Conservation (phyloP, 2,888 invertebrate genomes). For the Oscheius sp. region DNA sequence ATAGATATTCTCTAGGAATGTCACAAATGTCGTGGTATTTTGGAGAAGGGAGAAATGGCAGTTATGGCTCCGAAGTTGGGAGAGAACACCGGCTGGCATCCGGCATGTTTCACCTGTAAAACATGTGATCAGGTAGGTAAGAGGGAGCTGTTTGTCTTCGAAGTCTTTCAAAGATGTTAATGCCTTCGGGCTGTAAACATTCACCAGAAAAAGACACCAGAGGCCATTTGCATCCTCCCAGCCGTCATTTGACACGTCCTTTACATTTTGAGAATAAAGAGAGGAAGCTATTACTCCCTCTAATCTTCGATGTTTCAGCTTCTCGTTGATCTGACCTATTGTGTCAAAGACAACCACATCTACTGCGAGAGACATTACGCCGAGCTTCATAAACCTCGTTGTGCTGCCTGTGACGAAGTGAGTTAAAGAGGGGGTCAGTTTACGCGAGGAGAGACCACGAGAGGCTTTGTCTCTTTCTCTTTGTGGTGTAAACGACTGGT, state of each 20-base stretch:
- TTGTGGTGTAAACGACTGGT: background rate
- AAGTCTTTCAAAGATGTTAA: background rate
- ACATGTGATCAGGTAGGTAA: conserved; percentile 64
- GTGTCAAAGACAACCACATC: conserved; percentile 85
- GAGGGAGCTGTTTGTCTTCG: background rate
- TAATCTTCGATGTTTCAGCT: conserved; percentile 75
- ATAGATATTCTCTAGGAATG: conserved; percentile 78
- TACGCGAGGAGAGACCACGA: background rate
- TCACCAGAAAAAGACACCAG: background rate
- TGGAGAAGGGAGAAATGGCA: conserved; percentile 83
- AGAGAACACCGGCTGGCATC: conserved; percentile 66
- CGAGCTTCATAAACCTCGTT: conserved; percentile 91
- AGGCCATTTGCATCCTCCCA: background rate
- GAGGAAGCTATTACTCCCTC: conserved; percentile 1
- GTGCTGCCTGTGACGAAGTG: conserved; percentile 97
- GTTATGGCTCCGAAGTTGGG: conserved; percentile 84
- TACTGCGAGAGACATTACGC: conserved; percentile 96
- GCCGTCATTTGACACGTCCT: background rate
- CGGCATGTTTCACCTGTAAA: conserved; percentile 78
- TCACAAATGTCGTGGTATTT: conserved; percentile 82
- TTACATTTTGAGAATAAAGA: too few species aligned
- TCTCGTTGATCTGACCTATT: conserved; percentile 94
- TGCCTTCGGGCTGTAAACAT: background rate
- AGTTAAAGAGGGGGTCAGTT: background rate
- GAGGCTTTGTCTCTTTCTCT: conserved; percentile 12